Conservation (phyloP, 2,797 vertebrate species). For the Clarias fuscus region DNA sequence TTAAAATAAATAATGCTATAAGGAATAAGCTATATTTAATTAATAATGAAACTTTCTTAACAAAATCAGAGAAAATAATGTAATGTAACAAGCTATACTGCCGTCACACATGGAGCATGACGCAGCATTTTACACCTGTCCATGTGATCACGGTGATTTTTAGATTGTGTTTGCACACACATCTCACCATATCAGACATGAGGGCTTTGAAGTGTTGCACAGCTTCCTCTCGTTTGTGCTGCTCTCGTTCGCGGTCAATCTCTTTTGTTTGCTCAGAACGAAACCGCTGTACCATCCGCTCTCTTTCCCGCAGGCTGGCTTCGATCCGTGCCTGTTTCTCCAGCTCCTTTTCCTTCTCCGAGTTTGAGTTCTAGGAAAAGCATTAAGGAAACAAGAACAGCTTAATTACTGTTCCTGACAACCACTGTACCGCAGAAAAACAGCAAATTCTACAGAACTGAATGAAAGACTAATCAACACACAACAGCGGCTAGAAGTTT, state of each 20-base stretch:
- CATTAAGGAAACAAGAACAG: neutral
- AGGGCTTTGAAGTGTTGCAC: constrained; percentile 98
- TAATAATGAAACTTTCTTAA: too few relatives aligned
- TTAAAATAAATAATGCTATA: too few relatives aligned
- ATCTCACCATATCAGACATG: constrained; percentile 85
- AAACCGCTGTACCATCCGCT: constrained; percentile 94
- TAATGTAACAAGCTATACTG: too few relatives aligned
- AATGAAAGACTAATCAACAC: neutral
- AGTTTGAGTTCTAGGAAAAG: constrained; percentile 82
- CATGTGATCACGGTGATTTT: neutral
- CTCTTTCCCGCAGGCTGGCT: constrained; percentile 92
- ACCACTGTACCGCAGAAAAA: neutral
- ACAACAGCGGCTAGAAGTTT: neutral
- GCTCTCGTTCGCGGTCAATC: constrained; percentile 94
- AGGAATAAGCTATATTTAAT: too few relatives aligned
- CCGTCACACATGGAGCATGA: neutral
- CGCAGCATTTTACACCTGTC: neutral
- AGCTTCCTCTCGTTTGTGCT: constrained; percentile 97
- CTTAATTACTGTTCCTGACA: neutral
- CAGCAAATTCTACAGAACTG: neutral
- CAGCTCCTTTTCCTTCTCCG: constrained; percentile 93
- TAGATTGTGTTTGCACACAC: too few relatives aligned
- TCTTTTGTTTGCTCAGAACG: constrained; percentile 98
- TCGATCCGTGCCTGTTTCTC: constrained; percentile 98
- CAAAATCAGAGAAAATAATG: too few relatives aligned